These are phyloP conservation scores for Parasteatoda lunata DNA, from an alignment of 2,888 invertebrate species.

Conservation along the genomic window DNA sequence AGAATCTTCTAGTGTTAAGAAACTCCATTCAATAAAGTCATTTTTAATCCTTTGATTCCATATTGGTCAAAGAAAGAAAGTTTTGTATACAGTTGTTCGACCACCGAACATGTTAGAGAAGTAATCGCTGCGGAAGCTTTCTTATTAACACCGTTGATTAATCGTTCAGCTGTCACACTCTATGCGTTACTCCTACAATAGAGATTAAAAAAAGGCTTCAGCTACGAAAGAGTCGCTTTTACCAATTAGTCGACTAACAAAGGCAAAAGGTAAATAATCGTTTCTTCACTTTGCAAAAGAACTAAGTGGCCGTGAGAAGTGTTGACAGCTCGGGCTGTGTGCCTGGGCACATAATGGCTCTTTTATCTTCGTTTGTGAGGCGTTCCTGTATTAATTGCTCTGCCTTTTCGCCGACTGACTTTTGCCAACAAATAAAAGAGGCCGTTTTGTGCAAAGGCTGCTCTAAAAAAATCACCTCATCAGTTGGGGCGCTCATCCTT, in stretches of 20 bases:
- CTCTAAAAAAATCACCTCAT: conserved; percentile 9
- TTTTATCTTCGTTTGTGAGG: conserved; percentile 30
- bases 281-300: conserved; percentile 50
- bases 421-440: conserved; percentile 3
- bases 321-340: conserved; percentile 47
- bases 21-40: neutral
- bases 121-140: conserved; percentile 24
- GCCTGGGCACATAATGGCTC: conserved; percentile 51
- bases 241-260: conserved; percentile 60
- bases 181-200: conserved; percentile 19
- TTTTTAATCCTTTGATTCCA: neutral
- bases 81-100: neutral
- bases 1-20: neutral
- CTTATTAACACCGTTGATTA: conserved; percentile 60
- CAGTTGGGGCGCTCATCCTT: neutral
- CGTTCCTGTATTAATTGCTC: conserved; percentile 14
- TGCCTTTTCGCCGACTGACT: conserved; percentile 2
- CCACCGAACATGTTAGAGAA: conserved; percentile 24
- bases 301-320: conserved; percentile 61
- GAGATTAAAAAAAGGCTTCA: conserved; percentile 26
- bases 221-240: conserved; percentile 41
- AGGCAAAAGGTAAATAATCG: conserved; percentile 59
- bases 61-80: neutral
- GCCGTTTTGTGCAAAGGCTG: neutral
- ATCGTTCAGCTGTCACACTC: conserved; percentile 38